phyloP scores from a whole-genome alignment of 2,797 vertebrate species.

The Myripristis murdjan region DNA sequence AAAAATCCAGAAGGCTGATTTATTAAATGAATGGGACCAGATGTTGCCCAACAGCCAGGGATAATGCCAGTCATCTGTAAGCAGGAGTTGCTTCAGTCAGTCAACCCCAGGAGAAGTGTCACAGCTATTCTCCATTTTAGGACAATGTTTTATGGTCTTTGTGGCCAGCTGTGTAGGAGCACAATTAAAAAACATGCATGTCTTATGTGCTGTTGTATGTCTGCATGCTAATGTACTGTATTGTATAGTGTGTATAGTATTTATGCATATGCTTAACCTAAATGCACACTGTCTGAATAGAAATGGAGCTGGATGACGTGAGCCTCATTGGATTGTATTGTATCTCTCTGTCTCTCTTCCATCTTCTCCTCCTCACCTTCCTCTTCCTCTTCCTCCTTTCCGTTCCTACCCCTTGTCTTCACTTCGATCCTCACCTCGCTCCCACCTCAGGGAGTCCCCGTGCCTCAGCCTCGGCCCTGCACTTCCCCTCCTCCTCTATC shows the following conservation, averaged over 20 bases:
- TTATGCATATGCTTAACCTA: conserved; percentile 1
- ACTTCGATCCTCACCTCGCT: neutral
- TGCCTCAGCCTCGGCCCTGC: conserved; percentile 94
- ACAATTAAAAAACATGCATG: conserved; percentile 57
- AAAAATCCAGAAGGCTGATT: conserved; percentile 61
- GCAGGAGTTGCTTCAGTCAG: conserved; percentile 61
- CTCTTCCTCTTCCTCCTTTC: conserved; percentile 20
- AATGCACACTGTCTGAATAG: conserved; percentile 21
- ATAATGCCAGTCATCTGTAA: conserved; percentile 70
- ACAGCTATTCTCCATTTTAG: conserved; percentile 59
- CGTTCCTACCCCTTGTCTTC: conserved; percentile 31
- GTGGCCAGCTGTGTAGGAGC: conserved; percentile 43
- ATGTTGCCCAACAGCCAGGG: conserved; percentile 71
- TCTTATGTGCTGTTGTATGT: conserved; percentile 37
- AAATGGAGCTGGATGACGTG: conserved; percentile 28
- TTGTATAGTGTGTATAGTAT: conserved; percentile 10
- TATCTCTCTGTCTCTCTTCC: conserved; percentile 18
- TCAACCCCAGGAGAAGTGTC: conserved; percentile 52
- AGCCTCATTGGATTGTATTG: conserved; percentile 30
- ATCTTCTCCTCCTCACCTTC: conserved; percentile 42
- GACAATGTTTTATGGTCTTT: conserved; percentile 44
- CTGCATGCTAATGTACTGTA: conserved; percentile 43
- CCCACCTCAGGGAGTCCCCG: conserved; percentile 91
- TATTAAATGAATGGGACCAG: conserved; percentile 72
- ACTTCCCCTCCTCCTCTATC: conserved; percentile 96